Evolutionary conservation across 2,797 vertebrate species (phyloP), one percentile per base, ranked within the genome.

Genomic region (Streptopelia turtur): DNA sequence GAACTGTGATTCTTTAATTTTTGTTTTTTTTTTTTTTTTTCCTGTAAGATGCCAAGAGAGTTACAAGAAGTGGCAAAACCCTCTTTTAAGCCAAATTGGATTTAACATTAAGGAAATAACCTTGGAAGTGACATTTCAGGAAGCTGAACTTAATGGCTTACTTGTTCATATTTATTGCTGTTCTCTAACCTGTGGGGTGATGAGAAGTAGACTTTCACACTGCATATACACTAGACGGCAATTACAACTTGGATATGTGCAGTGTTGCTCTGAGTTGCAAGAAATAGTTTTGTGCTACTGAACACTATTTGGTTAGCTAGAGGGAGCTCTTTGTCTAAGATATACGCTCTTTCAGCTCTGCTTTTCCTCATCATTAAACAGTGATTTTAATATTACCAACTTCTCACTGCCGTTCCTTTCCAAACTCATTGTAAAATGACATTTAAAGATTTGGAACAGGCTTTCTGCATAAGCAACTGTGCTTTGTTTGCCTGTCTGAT

Each of bases 301-400:
- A 93, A 41, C 25, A 4, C 12, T 16, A 1, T 64, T 33, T 10
- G 50, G 21, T 74, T 17, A 95, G 83, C 97, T 97, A 98, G 98
- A 97, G 97, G 97, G 98, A 96, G 95, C 96, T 95, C 95, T 50
- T 63, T 66, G 75, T 65, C 78, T 64, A 87, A 90, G 76, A 87
- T 60, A 45, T 0, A 12, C 11, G 7, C 35, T 10, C 1, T 52
- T 90, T 81, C 65, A 84, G 74, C 59, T 60, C 16, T 74, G 47
- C 47, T 72, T 88, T 78, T 91, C 78, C 83, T 83, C 30, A 3
- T 72, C 21, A 10, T 57, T 70, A 50, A 86, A 43, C n/a, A 50
- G 49, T 52, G 25, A 78, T 81, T 83, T 87, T 83, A 74, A 3
- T 83, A 80, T 78, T 69, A 64, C 37, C 11, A 50, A 30, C 27